Base-by-base conservation (phyloP, 1,140 invertebrate species). In the Drosophila repleta region DNA sequence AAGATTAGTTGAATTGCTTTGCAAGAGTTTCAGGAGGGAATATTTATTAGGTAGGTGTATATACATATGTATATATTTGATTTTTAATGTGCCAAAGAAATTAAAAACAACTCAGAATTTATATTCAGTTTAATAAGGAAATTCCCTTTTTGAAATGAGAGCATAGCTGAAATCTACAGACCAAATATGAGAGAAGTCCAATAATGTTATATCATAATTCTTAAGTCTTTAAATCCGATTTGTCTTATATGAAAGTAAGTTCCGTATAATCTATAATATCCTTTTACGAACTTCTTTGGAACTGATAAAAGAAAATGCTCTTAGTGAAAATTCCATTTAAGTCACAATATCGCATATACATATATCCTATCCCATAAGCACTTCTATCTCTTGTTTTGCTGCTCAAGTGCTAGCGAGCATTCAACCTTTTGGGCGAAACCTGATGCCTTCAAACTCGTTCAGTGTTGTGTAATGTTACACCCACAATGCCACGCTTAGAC, bases 391-490 rank as follows among this genome's bases (percentile, higher is more conserved):
- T 17, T 46, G 39, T 49, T 51, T 7, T 56, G n/a, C 24, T 32
- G 2, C 32, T 70, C 6, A 15, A 64, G 46, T 68, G 53, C 48
- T 70, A 55, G 24, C 39, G 32, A 49, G 15, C 15, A 7, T 8
- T 21, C 52, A 49, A 41, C 6, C 13, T 29, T 39, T 48, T 24
- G 8, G 8, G 7, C 6, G 60, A 56, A 84, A 84, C 65, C 35
- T 29, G 74, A 84, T 53, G 53, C 82, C 24, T 68, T 57, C 48
- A 52, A 29, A 21, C 13, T 41, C 35, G 18, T 26, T 18, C 52
- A 70, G 61, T 70, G 61, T 57, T 65, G 61, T 56, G 61, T 57
- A 70, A 65, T n/a, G 51, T 11, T 29, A 73, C 63, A 58, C 69
- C 63, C 69, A 26, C 32, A 64, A 56, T 32, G 7, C 13, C 7